Percentiles rank a stretch among this genome's conserved stretches.
Conservation (phyloP, 2,113 vertebrate species). For the Stigmatopora nigra region DNA sequence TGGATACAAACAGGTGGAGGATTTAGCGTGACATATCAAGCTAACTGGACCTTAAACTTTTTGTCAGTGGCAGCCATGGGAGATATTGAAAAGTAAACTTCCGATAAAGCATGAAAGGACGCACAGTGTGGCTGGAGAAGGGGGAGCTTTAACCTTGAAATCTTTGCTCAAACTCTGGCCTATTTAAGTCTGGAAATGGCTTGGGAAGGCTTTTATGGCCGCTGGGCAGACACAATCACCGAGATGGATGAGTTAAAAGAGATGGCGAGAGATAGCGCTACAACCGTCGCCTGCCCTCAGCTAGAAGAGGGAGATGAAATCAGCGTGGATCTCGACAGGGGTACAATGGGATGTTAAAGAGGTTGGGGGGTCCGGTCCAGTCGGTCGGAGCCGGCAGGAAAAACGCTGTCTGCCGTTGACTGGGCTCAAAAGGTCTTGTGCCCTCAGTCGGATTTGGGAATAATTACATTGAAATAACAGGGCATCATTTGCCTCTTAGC, state of each 20-base stretch:
- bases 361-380: neutral
- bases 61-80: constrained; percentile 9
- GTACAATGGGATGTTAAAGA: constrained; percentile 27
- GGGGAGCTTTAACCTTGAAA: constrained; percentile 33
- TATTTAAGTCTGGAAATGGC: constrained; percentile 36
- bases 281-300: constrained; percentile 33
- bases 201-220: constrained; percentile 29
- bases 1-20: neutral
- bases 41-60: neutral
- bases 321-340: constrained; percentile 30
- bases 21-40: neutral
- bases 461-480: neutral
- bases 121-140: neutral
- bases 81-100: constrained; percentile 1
- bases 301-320: constrained; percentile 36
- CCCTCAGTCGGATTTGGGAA: neutral
- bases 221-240: constrained; percentile 33
- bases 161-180: constrained; percentile 18
- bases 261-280: constrained; percentile 31
- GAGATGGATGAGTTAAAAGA: constrained; percentile 35
- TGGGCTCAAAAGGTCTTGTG: constrained; percentile 15
- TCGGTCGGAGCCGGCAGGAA: constrained; percentile 22
- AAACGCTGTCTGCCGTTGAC: constrained; percentile 11
- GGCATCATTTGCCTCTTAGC: no score
- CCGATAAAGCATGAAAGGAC: constrained; percentile 18